Evolutionary conservation across 1,140 invertebrate species (phyloP), one percentile per base, ranked within the genome.

Genomic region (Polypedilum pembai): DNA sequence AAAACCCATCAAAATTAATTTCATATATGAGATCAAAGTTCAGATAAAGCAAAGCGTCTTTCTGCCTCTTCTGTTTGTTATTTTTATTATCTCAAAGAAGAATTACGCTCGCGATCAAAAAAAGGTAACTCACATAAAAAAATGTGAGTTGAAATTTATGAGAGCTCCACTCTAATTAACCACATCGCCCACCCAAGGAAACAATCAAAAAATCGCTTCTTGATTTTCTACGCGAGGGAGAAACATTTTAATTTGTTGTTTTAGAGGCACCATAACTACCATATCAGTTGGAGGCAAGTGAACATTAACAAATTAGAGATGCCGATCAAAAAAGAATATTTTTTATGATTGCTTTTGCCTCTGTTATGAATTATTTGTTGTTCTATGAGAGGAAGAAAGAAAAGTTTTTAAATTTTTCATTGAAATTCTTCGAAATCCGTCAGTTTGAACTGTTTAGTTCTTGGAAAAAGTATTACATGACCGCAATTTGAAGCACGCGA

Each of bases 141-240:
- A 20, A 69, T 18, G 8, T 20, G 65, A 69, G 20, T 10, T 5
- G 17, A 20, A 21, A 20, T 69, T 69, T 69, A 69, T 69, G 65
- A 21, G 65, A 20, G 20, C 20, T 69, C 5, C 24, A 33, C 24
- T 33, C 65, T 69, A 69, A 69, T 69, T 69, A 69, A 69, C 65
- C 65, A 69, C 18, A 69, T 20, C 20, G 65, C 17, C 65, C 65
- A 69, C 65, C 65, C 65, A 69, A 56, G 65, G 65, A 69, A 69
- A 69, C 65, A 69, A 69, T 69, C 65, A 69, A 69, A 69, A 69
- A 69, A 69, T 21, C 17, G 65, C 65, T 69, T 18, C 65, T 56
- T 20, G 17, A 69, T 21, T 69, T 69, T 69, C 45, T 56, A 56
- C n/a, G 45, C 10, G 45, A n/a, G 45, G 8, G 63, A 33, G 24